Evolutionary conservation across 2,888 invertebrate genomes (phyloP), one percentile per base, ranked within the genome.

Genomic region (Eudemis profundana): DNA sequence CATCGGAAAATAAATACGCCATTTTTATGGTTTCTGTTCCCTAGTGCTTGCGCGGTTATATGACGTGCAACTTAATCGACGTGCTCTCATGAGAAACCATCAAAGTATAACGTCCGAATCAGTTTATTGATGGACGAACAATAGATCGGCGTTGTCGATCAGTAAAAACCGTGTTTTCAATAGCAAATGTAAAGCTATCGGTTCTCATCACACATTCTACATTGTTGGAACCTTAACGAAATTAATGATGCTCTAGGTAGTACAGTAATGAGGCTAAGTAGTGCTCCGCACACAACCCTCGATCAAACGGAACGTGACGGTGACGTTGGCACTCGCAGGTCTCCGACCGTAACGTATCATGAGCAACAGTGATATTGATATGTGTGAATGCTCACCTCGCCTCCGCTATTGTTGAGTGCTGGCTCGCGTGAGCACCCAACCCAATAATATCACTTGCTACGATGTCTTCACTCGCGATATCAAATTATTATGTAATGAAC

Each of bases 381-480:
- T 70, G 71, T 69, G 69, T 69, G 71, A 70, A 69, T 72, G 71
- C 69, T 73, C 68, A 67, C 72, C 70, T 69, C 64, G 72, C 61
- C 46, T 17, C 8, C 46, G 14, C 57, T 17, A 74, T 74, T 68
- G 71, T 73, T 78, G 79, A 82, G 71, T 78, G 74, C 77, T 57
- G 71, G 71, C 76, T 79, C 70, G 82, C 83, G 81, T 81, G 81
- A 70, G 66, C 73, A 71, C 70, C 71, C 70, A 62, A 72, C 74
- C 74, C 68, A 68, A 73, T 73, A 69, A 79, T 77, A 77, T 78
- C 72, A 69, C 69, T 68, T 74, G 71, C 74, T 72, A 72, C 65
- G 68, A 68, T 70, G 68, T 73, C 72, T 73, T 72, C 70, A 69
- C 71, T 69, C 68, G 69, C 69, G 65, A 66, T 73, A 74, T 73